Evolutionary conservation across 2,797 vertebrate genomes (phyloP), one percentile per base, ranked within the genome.

Genomic region (Danio tinwini): DNA sequence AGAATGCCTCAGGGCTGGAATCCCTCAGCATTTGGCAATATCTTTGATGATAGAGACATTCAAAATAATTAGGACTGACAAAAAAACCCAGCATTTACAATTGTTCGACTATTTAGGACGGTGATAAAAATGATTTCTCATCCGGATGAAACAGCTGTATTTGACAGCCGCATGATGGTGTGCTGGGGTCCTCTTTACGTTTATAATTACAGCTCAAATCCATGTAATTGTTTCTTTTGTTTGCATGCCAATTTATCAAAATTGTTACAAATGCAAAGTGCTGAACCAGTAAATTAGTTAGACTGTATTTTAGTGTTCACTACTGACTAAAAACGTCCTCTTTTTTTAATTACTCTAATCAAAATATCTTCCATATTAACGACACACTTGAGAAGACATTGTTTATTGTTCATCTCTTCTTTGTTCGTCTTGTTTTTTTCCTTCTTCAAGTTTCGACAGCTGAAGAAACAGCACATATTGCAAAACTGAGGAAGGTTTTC

Each of bases 151-250:
- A 82, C 56, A 55, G 50, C 44, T 80, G 59, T 68, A 39, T 78
- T 50, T 58, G 59, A 52, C 74, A 63, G 50, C 13, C 62, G 49
- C 10, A 13, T n/a, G 58, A 58, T 73, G 71, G 47, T 74, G 58
- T 52, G 67, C 45, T 17, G n/a, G 59, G 37, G 71, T 50, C 67
- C 59, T 68, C 53, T 77, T 80, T 47, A 78, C 40, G 14, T 69
- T 42, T 37, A 73, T 84, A 83, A 87, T 81, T 82, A 76, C 55
- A 44, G 29, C n/a, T 21, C 40, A 76, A 81, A 84, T 82, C 78
- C 62, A 62, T 80, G 44, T 84, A 84, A 82, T 85, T 74, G 74
- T 80, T 82, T 78, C 78, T 72, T 72, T 74, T 70, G 76, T 80
- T 76, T 73, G 72, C 63, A 47, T 79, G 81, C 67, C 68, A 72